A percentile compares a stretch with the other conserved stretches of the same genome.
These are phyloP conservation scores for Linnaemya vulpina DNA, from an alignment of 2,888 invertebrate species.

Conservation along the genomic window DNA sequence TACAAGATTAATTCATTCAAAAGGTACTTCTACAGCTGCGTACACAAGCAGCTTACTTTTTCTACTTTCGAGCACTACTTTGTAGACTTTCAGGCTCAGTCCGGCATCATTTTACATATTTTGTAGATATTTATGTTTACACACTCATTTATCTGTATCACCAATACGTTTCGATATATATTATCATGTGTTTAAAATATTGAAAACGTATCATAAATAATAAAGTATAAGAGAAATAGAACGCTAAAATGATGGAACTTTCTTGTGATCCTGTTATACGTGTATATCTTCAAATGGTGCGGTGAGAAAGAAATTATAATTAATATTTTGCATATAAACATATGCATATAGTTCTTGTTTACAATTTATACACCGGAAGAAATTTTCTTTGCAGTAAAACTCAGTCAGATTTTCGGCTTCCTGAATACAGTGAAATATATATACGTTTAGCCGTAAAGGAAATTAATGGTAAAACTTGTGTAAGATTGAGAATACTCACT, in stretches of 20 bases:
- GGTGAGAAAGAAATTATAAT: constrained; percentile 47
- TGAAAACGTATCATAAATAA: no score
- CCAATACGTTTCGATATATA: background rate
- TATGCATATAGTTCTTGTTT: background rate
- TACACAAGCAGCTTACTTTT: background rate
- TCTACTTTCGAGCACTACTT: constrained; percentile 32
- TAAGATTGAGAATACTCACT: background rate
- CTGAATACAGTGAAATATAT: constrained; percentile 69
- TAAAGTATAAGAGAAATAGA: background rate
- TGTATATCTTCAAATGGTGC: constrained; percentile 64
- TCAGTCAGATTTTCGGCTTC: constrained; percentile 30
- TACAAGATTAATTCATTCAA: background rate
- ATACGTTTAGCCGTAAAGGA: constrained; percentile 69
- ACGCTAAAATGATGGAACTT: constrained; percentile 16
- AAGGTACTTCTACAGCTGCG: constrained; percentile 11
- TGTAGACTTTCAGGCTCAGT: constrained; percentile 5
- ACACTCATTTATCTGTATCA: no score
- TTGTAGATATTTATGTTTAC: constrained; percentile 3
- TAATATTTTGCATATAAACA: no score
- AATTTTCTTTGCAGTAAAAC: constrained; percentile 57
- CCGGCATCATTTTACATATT: constrained; percentile 27
- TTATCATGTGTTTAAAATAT: background rate
- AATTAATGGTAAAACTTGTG: constrained; percentile 53
- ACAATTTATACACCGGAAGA: constrained; percentile 21
- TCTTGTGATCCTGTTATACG: constrained; percentile 64